A percentile compares a stretch with the other conserved stretches of the same genome.
phyloP scores from a whole-genome alignment of 2,888 invertebrate species.

The Theodoxus fluviatilis region DNA sequence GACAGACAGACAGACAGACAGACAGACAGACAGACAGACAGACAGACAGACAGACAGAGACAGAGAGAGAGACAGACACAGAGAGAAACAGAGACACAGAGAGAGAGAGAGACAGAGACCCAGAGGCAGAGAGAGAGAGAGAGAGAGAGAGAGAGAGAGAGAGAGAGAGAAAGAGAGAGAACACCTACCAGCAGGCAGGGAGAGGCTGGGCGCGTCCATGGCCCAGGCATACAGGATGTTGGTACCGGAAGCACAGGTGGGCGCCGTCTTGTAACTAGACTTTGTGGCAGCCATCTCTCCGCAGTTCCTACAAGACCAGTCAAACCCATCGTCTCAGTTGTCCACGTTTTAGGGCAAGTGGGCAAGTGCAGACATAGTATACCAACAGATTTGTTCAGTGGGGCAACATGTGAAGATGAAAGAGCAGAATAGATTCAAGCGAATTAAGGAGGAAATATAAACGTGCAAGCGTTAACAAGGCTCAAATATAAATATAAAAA shows the following conservation, averaged over 20 bases:
- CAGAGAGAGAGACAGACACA: too few relatives aligned
- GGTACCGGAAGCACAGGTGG: slow-evolving; percentile 52
- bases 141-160: background rate
- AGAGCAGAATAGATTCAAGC: too few relatives aligned
- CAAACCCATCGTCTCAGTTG: too few relatives aligned
- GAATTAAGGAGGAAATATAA: too few relatives aligned
- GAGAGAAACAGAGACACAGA: background rate
- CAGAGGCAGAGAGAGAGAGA: background rate
- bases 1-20: background rate
- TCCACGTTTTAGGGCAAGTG: too few relatives aligned
- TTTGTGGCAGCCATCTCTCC: slow-evolving; percentile 59
- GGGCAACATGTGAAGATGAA: too few relatives aligned
- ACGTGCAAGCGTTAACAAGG: too few relatives aligned
- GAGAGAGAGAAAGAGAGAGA: background rate
- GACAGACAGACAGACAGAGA: slow-evolving; percentile 4
- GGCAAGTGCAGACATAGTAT: too few relatives aligned
- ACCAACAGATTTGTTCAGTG: too few relatives aligned
- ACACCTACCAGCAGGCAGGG: slow-evolving; percentile 66
- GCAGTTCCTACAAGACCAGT: slow-evolving; percentile 67
- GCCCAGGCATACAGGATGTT: slow-evolving; percentile 73
- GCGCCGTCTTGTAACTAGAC: slow-evolving; percentile 38
- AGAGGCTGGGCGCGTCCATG: slow-evolving; percentile 70
- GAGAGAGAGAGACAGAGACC: background rate
- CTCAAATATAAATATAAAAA: too few relatives aligned
- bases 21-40: background rate